phyloP scores from a whole-genome alignment of 1,140 invertebrate species.

The Pachypeltis micranthus region DNA sequence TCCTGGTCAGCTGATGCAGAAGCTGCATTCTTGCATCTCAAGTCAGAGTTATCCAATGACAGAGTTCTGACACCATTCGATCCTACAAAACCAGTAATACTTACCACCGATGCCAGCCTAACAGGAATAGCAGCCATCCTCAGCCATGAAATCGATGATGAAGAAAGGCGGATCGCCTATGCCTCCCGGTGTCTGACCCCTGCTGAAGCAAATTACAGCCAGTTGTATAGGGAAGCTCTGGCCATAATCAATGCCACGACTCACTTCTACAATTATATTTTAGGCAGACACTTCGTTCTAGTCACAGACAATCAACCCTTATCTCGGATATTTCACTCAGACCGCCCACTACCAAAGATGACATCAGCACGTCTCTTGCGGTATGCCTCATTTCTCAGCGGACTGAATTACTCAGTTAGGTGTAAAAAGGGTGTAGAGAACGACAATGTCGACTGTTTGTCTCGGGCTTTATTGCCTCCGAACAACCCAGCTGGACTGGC shows the following conservation, averaged over 20 bases:
- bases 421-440: conserved; percentile 23
- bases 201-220: conserved; percentile 35
- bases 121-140: conserved; percentile 30
- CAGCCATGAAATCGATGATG: conserved; percentile 31
- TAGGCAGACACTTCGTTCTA: conserved; percentile 29
- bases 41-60: conserved; percentile 21
- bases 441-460: conserved; percentile 21
- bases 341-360: conserved; percentile 27
- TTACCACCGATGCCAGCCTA: conserved; percentile 34
- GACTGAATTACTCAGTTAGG: conserved; percentile 26
- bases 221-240: conserved; percentile 38
- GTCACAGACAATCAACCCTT: conserved; percentile 32
- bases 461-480: conserved; percentile 9
- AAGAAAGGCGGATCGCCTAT: conserved; percentile 34
- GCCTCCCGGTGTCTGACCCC: conserved; percentile 34
- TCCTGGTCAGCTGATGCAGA: conserved; percentile 4
- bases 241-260: conserved; percentile 36
- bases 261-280: conserved; percentile 36
- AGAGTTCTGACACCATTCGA: conserved; percentile 34
- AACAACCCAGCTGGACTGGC: neutral
- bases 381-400: conserved; percentile 27
- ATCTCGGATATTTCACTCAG: conserved; percentile 28
- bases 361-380: conserved; percentile 27
- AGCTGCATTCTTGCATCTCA: conserved; percentile 28
- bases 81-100: conserved; percentile 37